A percentile compares a stretch with the other conserved stretches of the same genome.
phyloP scores from a whole-genome alignment of 1,140 invertebrate genomes.

The Oncopodura yosiiana region DNA sequence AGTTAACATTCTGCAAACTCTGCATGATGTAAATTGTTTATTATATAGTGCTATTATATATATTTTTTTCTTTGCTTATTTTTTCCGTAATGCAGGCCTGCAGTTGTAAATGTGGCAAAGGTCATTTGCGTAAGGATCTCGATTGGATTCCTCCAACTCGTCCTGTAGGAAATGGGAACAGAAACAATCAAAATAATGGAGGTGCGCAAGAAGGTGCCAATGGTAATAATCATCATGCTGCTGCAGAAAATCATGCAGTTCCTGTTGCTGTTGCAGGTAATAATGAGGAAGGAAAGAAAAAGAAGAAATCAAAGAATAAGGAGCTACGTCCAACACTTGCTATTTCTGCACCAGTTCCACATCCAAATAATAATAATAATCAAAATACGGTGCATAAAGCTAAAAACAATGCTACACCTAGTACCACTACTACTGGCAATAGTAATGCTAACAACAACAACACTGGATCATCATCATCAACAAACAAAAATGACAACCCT shows the following conservation, averaged over 20 bases:
- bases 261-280: neutral
- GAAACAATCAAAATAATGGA: constrained; percentile 3
- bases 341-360: constrained; percentile 34
- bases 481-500: neutral
- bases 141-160: constrained; percentile 70
- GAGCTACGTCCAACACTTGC: constrained; percentile 36
- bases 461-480: constrained; percentile 1
- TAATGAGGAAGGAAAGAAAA: constrained; percentile 37
- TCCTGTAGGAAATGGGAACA: constrained; percentile 27
- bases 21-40: constrained; percentile 1
- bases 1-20: too few species aligned
- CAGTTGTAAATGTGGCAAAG: constrained; percentile 64
- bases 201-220: constrained; percentile 5
- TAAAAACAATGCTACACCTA: constrained; percentile 40
- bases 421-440: constrained; percentile 53
- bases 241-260: constrained; percentile 9
- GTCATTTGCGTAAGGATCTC: constrained; percentile 86
- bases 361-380: constrained; percentile 33
- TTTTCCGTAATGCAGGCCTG: constrained; percentile 48
- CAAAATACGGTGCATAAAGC: constrained; percentile 7
- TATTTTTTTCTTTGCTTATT: neutral
- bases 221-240: constrained; percentile 9
- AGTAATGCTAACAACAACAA: constrained; percentile 14
- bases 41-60: neutral
- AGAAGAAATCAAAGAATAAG: constrained; percentile 43